Percentiles rank a stretch among this genome's conserved stretches.
Evolutionary conservation across 1,140 invertebrate genomes (phyloP).

Genomic region (Pinna nobilis): DNA sequence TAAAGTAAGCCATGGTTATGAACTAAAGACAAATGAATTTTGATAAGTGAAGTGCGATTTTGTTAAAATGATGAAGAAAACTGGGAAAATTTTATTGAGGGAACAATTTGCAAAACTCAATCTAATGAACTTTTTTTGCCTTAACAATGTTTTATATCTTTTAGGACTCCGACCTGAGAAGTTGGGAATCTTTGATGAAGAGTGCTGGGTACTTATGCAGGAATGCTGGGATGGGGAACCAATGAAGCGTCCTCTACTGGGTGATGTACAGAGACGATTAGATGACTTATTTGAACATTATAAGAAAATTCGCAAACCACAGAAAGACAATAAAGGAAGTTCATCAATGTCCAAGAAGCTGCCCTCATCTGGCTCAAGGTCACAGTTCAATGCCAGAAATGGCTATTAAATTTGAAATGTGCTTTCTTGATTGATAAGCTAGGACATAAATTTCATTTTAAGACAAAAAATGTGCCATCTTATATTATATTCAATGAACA

Average conservation of each 20-base stretch:
- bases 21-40: too few species aligned
- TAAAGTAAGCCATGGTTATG: too few species aligned
- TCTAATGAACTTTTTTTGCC: too few species aligned
- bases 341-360: neutral
- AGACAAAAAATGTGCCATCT: too few species aligned
- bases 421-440: neutral
- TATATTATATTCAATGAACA: too few species aligned
- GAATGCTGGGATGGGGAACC: constrained; percentile 90
- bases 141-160: too few species aligned
- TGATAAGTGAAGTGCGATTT: neutral
- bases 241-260: constrained; percentile 83
- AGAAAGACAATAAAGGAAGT: neutral
- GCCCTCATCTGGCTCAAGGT: constrained; percentile 1
- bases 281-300: constrained; percentile 24
- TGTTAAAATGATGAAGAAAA: neutral
- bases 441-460: too few species aligned
- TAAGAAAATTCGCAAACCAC: constrained; percentile 3
- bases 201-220: constrained; percentile 91
- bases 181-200: constrained; percentile 83
- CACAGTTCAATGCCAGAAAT: constrained; percentile 1
- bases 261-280: constrained; percentile 78
- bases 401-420: neutral
- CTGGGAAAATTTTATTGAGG: too few species aligned
- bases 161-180: constrained; percentile 84
- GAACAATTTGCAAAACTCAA: too few species aligned